Evolutionary conservation across 1,140 invertebrate species (phyloP), one percentile per base, ranked within the genome.

Genomic region (Caerostris extrusa): DNA sequence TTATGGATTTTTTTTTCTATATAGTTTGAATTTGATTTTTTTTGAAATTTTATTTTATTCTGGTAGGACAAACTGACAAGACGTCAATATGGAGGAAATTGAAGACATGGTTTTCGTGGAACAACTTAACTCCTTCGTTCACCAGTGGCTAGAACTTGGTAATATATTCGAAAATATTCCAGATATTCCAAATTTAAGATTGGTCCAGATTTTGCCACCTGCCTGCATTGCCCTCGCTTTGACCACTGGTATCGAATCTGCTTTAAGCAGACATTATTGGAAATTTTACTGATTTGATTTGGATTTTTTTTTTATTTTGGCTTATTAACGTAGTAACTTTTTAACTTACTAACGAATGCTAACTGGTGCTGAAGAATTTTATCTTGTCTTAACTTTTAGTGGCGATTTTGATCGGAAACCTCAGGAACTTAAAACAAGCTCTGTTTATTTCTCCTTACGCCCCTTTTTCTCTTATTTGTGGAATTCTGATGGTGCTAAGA

Each of bases 81-180:
- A 34, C 34, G 56, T 57, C 6, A 77, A 71, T 56, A 93, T 93
- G 92, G 92, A 93, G 14, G 92, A 93, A 93, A 53, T 89, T 3
- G 92, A 93, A 89, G 92, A 93, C 55, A 89, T 93, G 85, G 92
- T 89, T 7, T 93, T 93, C 34, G 92, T 93, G 56, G 82, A 93
- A 55, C 92, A 93, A 53, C 85, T 93, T 19, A 93, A 89, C 61
- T 93, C 86, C 7, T 88, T 89, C 7, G 92, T 93, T 53, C 92
- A 93, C 60, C 92, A 93, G 57, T 93, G 92, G 92, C 85, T 93
- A 2, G 92, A 93, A 82, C 60, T 93, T n/a, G 92, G 92, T 12
- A 93, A 93, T n/a, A 81, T 93, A 50, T 93, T 93, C 34, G 92
- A 93, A 64, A 93, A 93, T 53, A 93, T 93, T 55, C 92, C 92